Percentiles rank a stretch among this genome's conserved stretches.
Evolutionary conservation across 2,113 vertebrate species (phyloP).

Genomic region (Pitta sordida): DNA sequence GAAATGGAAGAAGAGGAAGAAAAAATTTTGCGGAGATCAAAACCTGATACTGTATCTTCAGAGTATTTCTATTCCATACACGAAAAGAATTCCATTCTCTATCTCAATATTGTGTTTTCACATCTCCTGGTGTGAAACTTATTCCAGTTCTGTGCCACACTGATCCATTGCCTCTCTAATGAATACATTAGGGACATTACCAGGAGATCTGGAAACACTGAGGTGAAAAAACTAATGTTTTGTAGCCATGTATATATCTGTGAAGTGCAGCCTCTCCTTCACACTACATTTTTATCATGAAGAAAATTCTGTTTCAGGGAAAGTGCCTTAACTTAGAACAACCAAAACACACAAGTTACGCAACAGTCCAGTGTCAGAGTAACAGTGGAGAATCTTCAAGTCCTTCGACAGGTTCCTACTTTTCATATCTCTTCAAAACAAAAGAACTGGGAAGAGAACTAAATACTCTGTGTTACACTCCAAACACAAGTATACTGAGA

Average conservation of each 20-base stretch:
- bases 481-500: background rate
- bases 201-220: background rate
- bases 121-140: background rate
- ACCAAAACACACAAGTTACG: background rate
- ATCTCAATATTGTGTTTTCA: background rate
- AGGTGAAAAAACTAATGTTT: background rate
- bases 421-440: background rate
- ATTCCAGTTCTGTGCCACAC: background rate
- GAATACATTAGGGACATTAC: constrained; percentile 3
- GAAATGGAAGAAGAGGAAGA: background rate
- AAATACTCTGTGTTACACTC: background rate
- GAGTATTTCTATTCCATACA: background rate
- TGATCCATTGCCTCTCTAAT: background rate
- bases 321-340: background rate
- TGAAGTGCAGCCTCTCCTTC: background rate
- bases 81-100: background rate
- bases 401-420: background rate
- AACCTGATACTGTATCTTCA: background rate
- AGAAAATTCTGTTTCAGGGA: background rate
- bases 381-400: background rate
- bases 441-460: background rate
- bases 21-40: background rate
- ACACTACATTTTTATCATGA: background rate
- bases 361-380: background rate
- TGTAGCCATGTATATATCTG: background rate